Conservation (phyloP, 2,113 vertebrate species). For the Perca flavescens region DNA sequence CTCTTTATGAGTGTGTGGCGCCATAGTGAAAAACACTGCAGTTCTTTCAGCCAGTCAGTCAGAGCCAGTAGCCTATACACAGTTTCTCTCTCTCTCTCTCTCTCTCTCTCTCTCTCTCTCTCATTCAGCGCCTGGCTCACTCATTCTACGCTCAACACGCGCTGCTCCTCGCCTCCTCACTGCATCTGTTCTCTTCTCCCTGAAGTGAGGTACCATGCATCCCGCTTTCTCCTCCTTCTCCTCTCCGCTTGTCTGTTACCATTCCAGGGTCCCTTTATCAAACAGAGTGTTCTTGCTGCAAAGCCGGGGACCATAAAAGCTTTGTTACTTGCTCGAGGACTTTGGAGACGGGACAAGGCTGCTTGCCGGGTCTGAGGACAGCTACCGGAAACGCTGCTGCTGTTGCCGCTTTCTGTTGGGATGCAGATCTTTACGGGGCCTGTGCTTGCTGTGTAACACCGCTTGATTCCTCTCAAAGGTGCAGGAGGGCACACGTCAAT, state of each 20-base stretch:
- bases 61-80: constrained; percentile 62
- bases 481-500: constrained; percentile 37
- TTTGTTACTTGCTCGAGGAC: constrained; percentile 52
- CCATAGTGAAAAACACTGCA: constrained; percentile 71
- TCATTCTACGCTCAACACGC: constrained; percentile 55
- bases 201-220: constrained; percentile 77
- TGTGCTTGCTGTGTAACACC: constrained; percentile 34
- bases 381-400: constrained; percentile 26
- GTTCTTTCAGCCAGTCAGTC: constrained; percentile 70
- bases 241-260: constrained; percentile 46
- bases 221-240: constrained; percentile 51
- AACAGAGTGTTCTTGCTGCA: constrained; percentile 51
- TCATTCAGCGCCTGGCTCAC: constrained; percentile 61
- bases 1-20: constrained; percentile 48
- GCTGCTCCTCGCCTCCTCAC: constrained; percentile 71
- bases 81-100: constrained; percentile 36
- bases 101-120: constrained; percentile 34
- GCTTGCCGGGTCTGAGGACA: constrained; percentile 50
- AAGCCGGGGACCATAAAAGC: constrained; percentile 59
- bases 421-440: constrained; percentile 54
- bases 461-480: constrained; percentile 58
- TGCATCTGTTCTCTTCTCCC: constrained; percentile 75
- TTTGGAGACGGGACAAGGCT: constrained; percentile 67
- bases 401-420: constrained; percentile 29
- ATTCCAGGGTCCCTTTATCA: constrained; percentile 57